Evolutionary conservation across 2,113 vertebrate species (phyloP).

Genomic region (Indicator indicator): DNA sequence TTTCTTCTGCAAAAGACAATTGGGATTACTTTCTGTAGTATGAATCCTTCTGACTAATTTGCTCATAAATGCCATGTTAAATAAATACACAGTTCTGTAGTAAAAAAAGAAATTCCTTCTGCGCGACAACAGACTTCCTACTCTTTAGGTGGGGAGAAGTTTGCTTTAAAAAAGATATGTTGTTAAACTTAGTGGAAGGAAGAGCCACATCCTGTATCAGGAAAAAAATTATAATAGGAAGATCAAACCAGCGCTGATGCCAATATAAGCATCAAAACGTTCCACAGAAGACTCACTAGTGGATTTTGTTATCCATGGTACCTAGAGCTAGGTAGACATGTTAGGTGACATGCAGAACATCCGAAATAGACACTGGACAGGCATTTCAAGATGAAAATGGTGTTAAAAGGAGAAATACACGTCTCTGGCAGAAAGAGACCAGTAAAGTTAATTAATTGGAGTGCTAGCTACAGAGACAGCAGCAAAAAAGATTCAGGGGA

Average conservation of each 20-base stretch:
- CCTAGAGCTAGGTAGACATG: not conserved
- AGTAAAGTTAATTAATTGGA: not conserved
- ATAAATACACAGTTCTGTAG: not conserved
- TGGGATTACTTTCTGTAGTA: not conserved
- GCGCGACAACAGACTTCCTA: not conserved
- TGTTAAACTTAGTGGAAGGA: not conserved
- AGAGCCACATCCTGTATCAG: not conserved
- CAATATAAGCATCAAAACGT: not conserved
- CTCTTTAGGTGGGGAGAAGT: not conserved
- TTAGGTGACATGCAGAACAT: not conserved
- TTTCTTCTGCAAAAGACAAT: slow-evolving; percentile 19
- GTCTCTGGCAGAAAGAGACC: not conserved
- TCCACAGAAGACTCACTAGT: not conserved
- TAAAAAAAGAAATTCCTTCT: not conserved
- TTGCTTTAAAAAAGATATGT: not conserved
- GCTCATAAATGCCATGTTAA: not conserved
- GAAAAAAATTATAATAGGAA: not conserved
- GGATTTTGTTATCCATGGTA: not conserved
- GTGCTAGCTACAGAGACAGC: not conserved
- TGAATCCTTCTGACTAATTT: not conserved
- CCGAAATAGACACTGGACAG: not conserved
- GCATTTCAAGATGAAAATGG: not conserved
- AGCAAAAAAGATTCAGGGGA: not conserved
- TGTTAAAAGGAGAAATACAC: not conserved
- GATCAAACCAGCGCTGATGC: not conserved